A percentile compares a stretch with the other conserved stretches of the same genome.
phyloP scores from a whole-genome alignment of 1,140 invertebrate species.

The Danaus plexippus region DNA sequence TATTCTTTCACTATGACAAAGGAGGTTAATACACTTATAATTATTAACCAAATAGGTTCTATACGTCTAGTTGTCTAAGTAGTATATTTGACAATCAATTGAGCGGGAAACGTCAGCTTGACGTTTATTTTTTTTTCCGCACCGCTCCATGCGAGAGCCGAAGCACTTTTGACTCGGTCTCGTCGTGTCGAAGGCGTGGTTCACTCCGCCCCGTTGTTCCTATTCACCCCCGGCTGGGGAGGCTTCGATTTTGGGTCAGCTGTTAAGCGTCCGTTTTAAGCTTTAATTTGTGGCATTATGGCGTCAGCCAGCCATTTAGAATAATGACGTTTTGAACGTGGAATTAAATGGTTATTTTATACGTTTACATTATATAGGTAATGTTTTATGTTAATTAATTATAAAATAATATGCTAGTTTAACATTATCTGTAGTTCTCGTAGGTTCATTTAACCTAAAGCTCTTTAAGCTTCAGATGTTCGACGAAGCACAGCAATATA shows the following conservation, averaged over 20 bases:
- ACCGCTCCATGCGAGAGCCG: constrained; percentile 40
- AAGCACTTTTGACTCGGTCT: constrained; percentile 62
- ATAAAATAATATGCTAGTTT: no score
- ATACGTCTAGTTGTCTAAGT: no score
- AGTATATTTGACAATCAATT: no score
- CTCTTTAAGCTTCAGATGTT: no score
- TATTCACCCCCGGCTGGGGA: constrained; percentile 54
- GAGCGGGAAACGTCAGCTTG: constrained; percentile 18
- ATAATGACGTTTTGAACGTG: constrained; percentile 53
- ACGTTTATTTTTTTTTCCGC: constrained; percentile 30
- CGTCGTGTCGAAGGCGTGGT: constrained; percentile 53
- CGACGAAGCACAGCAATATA: no score
- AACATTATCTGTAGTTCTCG: no score
- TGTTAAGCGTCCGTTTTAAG: constrained; percentile 70
- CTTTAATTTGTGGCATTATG: constrained; percentile 71
- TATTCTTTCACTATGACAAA: background rate
- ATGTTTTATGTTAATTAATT: no score
- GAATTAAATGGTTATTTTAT: constrained; percentile 43
- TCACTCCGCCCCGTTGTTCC: constrained; percentile 62
- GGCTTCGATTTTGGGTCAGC: constrained; percentile 67
- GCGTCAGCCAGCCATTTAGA: constrained; percentile 55
- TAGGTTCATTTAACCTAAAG: no score
- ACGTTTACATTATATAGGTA: no score
- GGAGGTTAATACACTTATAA: background rate
- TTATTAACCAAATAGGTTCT: no score